These are phyloP conservation scores for Perithous albicinctus DNA, from an alignment of 2,888 invertebrate species.

Conservation along the genomic window DNA sequence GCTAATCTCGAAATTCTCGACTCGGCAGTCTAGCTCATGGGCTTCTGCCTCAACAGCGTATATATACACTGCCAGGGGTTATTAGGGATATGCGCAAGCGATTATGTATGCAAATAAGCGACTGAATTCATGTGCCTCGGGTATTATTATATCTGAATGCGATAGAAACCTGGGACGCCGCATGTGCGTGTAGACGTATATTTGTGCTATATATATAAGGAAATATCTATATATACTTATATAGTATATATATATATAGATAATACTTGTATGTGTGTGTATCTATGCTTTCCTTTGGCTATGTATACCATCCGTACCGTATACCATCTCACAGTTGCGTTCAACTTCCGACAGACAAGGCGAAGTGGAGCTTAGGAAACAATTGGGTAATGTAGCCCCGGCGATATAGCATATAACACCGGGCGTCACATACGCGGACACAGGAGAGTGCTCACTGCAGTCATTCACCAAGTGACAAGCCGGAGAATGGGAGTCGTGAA, in stretches of 20 bases:
- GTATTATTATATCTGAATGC: conserved; percentile 66
- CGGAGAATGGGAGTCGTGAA: neutral
- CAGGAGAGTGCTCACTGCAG: neutral
- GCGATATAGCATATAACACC: conserved; percentile 48
- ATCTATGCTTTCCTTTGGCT: neutral
- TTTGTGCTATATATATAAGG: conserved; percentile 56
- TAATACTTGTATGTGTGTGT: neutral
- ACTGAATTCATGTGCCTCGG: conserved; percentile 74
- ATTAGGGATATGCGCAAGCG: conserved; percentile 71
- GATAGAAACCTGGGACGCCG: conserved; percentile 50
- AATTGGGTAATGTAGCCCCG: conserved; percentile 72
- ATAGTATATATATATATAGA: conserved; percentile 5
- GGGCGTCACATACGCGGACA: conserved; percentile 15
- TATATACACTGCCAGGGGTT: conserved; percentile 67
- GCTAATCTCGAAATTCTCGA: conserved; percentile 66
- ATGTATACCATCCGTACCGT: neutral
- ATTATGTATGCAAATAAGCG: conserved; percentile 78
- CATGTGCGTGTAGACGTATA: conserved; percentile 7
- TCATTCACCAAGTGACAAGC: neutral
- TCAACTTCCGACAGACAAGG: conserved; percentile 78
- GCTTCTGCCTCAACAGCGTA: conserved; percentile 40
- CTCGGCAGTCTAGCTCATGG: conserved; percentile 52
- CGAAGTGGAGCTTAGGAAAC: conserved; percentile 75
- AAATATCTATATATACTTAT: conserved; percentile 60
- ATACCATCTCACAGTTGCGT: conserved; percentile 34